Conservation (phyloP, 2,113 vertebrate species). For the Grantiella picta region DNA sequence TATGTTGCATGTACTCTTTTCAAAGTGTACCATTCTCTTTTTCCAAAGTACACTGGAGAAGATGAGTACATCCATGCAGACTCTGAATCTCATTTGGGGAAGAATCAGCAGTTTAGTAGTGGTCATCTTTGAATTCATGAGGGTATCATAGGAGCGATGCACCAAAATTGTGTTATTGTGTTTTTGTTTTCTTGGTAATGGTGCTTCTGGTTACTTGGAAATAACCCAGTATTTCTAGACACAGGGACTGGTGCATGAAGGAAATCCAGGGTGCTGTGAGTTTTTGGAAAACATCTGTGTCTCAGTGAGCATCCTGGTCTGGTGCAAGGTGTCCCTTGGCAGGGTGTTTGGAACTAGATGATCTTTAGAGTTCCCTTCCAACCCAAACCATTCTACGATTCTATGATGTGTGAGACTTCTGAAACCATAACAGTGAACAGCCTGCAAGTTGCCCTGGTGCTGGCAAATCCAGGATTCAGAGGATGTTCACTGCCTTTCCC, state of each 20-base stretch:
- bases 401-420: background rate
- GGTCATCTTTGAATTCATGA: background rate
- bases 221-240: background rate
- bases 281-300: background rate
- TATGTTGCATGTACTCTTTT: background rate
- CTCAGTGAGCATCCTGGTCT: background rate
- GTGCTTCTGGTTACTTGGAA: background rate
- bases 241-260: background rate
- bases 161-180: background rate
- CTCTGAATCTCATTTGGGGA: background rate
- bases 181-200: background rate
- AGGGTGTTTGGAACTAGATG: accelerated
- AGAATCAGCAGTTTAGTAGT: background rate
- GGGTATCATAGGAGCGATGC: background rate
- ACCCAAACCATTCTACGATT: background rate
- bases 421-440: accelerated
- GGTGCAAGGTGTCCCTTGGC: background rate
- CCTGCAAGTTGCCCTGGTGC: accelerated
- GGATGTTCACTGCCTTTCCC: background rate
- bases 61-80: background rate
- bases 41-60: background rate
- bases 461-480: background rate
- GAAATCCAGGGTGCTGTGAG: background rate
- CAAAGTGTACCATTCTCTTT: background rate
- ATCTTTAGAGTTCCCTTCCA: background rate